Evolutionary conservation across 2,113 vertebrate species (phyloP).

Genomic region (Dicentrarchus labrax): DNA sequence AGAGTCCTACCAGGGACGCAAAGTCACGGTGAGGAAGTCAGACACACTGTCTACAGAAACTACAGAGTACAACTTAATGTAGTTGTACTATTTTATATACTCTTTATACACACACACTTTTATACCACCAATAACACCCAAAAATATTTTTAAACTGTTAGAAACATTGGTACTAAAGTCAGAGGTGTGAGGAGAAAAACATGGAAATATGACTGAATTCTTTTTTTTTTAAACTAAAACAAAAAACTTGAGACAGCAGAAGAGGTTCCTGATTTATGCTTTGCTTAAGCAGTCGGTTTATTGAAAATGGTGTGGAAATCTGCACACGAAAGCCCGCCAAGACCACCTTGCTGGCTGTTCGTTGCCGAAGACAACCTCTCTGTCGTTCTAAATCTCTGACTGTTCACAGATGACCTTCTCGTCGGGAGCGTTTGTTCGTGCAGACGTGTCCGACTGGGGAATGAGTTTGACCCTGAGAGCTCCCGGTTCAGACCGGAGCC

Average conservation of each 20-base stretch:
- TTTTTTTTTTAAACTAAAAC: background rate
- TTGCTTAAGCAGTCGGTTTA: background rate
- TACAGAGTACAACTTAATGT: background rate
- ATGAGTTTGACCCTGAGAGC: slow-evolving; percentile 92
- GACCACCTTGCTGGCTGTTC: background rate
- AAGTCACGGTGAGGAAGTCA: slow-evolving; percentile 89
- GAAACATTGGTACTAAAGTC: too few relatives aligned
- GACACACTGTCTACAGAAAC: too few relatives aligned
- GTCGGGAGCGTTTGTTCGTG: slow-evolving; percentile 91
- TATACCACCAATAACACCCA: too few relatives aligned
- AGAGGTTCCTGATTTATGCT: background rate
- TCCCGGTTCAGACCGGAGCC: slow-evolving; percentile 86
- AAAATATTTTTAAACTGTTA: too few relatives aligned
- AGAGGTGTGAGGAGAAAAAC: too few relatives aligned
- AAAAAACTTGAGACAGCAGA: background rate
- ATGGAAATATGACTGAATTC: background rate
- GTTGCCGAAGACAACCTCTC: background rate
- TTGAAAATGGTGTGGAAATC: background rate
- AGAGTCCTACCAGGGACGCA: slow-evolving; percentile 92
- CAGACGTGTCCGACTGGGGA: slow-evolving; percentile 91
- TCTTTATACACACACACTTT: too few relatives aligned
- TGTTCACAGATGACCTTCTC: slow-evolving; percentile 87
- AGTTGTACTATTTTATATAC: too few relatives aligned
- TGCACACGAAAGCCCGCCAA: background rate
- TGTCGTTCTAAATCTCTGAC: background rate